Conservation (phyloP, 2,797 vertebrate species). For the Tiaroga cobitis region DNA sequence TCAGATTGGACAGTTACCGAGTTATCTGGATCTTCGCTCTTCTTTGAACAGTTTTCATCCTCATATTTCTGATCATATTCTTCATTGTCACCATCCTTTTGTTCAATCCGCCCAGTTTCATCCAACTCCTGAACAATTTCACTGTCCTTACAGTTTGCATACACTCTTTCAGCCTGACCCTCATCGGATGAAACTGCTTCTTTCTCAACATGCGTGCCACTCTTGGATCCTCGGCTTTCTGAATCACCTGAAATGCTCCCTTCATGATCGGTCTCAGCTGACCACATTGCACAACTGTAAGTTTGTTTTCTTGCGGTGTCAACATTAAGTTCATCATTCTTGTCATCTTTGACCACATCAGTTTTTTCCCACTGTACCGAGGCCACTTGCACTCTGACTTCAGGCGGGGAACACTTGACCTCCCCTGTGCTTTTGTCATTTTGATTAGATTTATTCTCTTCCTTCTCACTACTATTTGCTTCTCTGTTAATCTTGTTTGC, state of each 20-base stretch:
- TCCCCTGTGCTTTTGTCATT: slow-evolving; percentile 11
- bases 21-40: neutral
- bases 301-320: slow-evolving; percentile 22
- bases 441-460: neutral
- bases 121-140: neutral
- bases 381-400: slow-evolving; percentile 4
- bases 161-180: neutral
- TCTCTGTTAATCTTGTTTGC: neutral
- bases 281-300: neutral
- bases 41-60: neutral
- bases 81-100: neutral
- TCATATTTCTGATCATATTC: neutral
- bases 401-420: neutral
- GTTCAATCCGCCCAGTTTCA: neutral
- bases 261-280: slow-evolving; percentile 23
- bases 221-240: neutral
- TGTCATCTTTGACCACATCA: neutral
- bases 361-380: slow-evolving; percentile 50
- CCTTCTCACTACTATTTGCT: neutral
- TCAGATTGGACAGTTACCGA: neutral
- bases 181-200: neutral
- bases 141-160: neutral
- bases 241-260: neutral
- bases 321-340: neutral
- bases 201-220: neutral